phyloP scores from a whole-genome alignment of 1,140 invertebrate species.

The Vanessa atalanta region DNA sequence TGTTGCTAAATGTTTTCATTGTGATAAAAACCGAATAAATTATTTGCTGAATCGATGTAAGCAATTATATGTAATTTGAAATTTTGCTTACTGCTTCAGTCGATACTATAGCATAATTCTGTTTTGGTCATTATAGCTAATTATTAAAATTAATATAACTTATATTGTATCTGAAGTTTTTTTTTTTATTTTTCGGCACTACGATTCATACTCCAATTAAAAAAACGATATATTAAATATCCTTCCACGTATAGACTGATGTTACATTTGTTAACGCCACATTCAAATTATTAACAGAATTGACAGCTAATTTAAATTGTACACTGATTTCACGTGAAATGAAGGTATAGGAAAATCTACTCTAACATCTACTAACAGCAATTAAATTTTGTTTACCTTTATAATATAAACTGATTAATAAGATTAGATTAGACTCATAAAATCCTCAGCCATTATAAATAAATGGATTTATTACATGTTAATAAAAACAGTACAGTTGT shows the following conservation, averaged over 20 bases:
- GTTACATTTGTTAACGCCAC: neutral
- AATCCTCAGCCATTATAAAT: too few relatives aligned
- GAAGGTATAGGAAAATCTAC: too few relatives aligned
- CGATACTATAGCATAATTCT: slow-evolving; percentile 28
- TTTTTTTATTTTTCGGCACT: neutral
- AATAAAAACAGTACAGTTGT: too few relatives aligned
- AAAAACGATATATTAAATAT: slow-evolving; percentile 13
- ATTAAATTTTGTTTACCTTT: too few relatives aligned
- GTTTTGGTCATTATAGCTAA: slow-evolving; percentile 15
- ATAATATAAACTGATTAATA: too few relatives aligned
- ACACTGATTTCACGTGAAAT: too few relatives aligned
- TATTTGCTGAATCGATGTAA: slow-evolving; percentile 31
- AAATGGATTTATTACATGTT: too few relatives aligned
- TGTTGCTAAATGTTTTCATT: slow-evolving; percentile 34
- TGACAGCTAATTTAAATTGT: too few relatives aligned
- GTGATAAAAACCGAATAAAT: slow-evolving; percentile 39
- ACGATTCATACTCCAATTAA: neutral
- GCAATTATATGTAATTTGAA: slow-evolving; percentile 30
- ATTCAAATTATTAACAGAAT: neutral
- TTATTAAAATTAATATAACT: slow-evolving; percentile 27
- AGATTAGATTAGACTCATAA: too few relatives aligned
- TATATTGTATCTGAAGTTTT: slow-evolving; percentile 12
- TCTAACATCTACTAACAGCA: too few relatives aligned
- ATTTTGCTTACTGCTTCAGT: slow-evolving; percentile 29
- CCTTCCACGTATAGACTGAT: slow-evolving; percentile 20